phyloP scores from a whole-genome alignment of 37 sponge, comb jelly and placozoan species.

The Amphimedon queenslandica region DNA sequence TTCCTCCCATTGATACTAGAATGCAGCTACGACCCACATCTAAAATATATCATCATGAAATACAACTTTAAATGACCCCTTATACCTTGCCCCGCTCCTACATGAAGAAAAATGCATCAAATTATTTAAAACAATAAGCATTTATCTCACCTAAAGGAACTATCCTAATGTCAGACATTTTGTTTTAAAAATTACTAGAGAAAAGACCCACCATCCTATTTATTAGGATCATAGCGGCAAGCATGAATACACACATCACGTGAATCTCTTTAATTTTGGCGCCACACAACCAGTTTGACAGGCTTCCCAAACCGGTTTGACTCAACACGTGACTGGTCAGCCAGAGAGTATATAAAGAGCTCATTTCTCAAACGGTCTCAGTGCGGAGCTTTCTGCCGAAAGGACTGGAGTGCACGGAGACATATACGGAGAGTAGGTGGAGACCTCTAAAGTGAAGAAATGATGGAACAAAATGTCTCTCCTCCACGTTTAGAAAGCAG shows the following conservation, averaged over 20 bases:
- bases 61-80: not conserved
- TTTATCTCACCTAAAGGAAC: conserved; percentile 70
- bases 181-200: not conserved
- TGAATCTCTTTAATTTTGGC: conserved; percentile 3
- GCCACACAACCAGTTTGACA: conserved; percentile 43
- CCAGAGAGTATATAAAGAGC: conserved; percentile 35
- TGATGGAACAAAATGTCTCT: too few relatives aligned
- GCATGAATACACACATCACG: not conserved
- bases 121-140: not conserved
- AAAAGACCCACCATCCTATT: too few relatives aligned
- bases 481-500: too few relatives aligned
- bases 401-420: too few relatives aligned
- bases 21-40: conserved; percentile 97
- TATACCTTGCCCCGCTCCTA: conserved; percentile 83
- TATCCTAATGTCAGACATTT: conserved; percentile 78
- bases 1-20: conserved; percentile 84
- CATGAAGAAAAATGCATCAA: not conserved
- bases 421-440: too few relatives aligned
- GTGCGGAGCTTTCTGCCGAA: conserved; percentile 28
- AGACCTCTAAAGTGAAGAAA: too few relatives aligned
- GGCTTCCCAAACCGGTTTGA: conserved; percentile 8
- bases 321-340: conserved; percentile 43
- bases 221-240: too few relatives aligned
- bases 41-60: not conserved
- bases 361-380: not conserved